These are phyloP conservation scores for Amniataba percoides DNA, from an alignment of 2,797 vertebrate genomes.

Conservation along the genomic window DNA sequence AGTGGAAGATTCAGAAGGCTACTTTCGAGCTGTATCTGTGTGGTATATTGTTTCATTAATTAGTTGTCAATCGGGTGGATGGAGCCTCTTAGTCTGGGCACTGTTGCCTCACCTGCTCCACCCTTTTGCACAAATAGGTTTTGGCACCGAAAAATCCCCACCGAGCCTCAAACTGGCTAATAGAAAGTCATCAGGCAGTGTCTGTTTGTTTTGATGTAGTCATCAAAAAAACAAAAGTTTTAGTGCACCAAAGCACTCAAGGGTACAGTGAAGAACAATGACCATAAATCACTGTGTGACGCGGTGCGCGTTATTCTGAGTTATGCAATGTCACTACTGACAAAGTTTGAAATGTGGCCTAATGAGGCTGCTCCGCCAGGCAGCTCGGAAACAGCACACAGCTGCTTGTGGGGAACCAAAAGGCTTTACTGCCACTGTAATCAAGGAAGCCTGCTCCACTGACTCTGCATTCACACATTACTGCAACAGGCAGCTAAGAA, in stretches of 20 bases:
- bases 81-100: background rate
- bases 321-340: constrained; percentile 69
- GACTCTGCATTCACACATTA: constrained; percentile 35
- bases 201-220: constrained; percentile 76
- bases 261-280: constrained; percentile 68
- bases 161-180: constrained; percentile 52
- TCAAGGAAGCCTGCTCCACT: constrained; percentile 49
- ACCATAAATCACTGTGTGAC: constrained; percentile 77
- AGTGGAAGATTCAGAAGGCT: background rate
- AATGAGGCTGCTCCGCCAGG: constrained; percentile 72
- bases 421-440: constrained; percentile 52
- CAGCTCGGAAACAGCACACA: constrained; percentile 56
- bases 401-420: constrained; percentile 55
- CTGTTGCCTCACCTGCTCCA: constrained; percentile 42
- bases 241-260: constrained; percentile 62
- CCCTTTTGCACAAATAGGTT: constrained; percentile 34
- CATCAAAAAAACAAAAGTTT: constrained; percentile 74
- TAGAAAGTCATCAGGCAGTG: constrained; percentile 50
- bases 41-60: constrained; percentile 36
- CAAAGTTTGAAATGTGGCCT: constrained; percentile 72
- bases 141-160: constrained; percentile 49
- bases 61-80: constrained; percentile 25
- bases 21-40: constrained; percentile 7
- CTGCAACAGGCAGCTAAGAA: constrained; percentile 40
- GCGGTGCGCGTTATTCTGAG: constrained; percentile 56